Conservation (phyloP, 2,113 vertebrate genomes). For the Nothobranchius furzeri region DNA sequence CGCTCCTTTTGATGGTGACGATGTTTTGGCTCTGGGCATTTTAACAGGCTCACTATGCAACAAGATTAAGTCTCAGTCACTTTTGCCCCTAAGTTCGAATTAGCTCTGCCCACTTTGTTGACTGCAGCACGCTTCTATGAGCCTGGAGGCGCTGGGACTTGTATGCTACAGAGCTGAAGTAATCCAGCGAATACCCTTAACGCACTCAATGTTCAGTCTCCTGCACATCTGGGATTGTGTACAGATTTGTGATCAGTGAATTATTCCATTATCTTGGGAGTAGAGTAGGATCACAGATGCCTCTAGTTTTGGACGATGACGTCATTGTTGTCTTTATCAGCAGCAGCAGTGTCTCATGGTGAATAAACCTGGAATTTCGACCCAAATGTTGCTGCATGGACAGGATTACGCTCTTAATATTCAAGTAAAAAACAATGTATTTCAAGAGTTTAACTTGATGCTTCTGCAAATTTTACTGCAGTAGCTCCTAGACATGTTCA, state of each 20-base stretch:
- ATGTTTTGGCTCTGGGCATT: slow-evolving; percentile 36
- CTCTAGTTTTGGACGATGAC: slow-evolving; percentile 43
- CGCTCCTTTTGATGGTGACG: slow-evolving; percentile 11
- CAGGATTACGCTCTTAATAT: slow-evolving; percentile 59
- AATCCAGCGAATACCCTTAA: slow-evolving; percentile 65
- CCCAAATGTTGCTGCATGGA: slow-evolving; percentile 38
- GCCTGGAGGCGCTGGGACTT: slow-evolving; percentile 55
- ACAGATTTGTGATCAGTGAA: slow-evolving; percentile 54
- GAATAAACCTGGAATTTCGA: slow-evolving; percentile 37
- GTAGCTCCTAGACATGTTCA: not conserved
- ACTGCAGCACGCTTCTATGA: slow-evolving; percentile 51
- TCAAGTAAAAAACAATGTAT: slow-evolving; percentile 42
- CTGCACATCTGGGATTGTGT: slow-evolving; percentile 70
- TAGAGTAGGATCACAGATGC: slow-evolving; percentile 60
- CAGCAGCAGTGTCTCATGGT: slow-evolving; percentile 33
- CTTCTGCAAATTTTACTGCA: slow-evolving; percentile 1
- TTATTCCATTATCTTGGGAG: slow-evolving; percentile 69
- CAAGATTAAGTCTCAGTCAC: slow-evolving; percentile 43
- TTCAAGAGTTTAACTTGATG: slow-evolving; percentile 54
- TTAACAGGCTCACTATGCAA: slow-evolving; percentile 40
- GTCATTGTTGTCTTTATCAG: not conserved
- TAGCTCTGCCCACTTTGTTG: slow-evolving; percentile 43
- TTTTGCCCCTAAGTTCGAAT: slow-evolving; percentile 59
- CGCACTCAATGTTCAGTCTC: slow-evolving; percentile 59
- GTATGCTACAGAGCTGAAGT: slow-evolving; percentile 66